Conservation (phyloP, 1,140 invertebrate genomes). For the Drosophila auraria region DNA sequence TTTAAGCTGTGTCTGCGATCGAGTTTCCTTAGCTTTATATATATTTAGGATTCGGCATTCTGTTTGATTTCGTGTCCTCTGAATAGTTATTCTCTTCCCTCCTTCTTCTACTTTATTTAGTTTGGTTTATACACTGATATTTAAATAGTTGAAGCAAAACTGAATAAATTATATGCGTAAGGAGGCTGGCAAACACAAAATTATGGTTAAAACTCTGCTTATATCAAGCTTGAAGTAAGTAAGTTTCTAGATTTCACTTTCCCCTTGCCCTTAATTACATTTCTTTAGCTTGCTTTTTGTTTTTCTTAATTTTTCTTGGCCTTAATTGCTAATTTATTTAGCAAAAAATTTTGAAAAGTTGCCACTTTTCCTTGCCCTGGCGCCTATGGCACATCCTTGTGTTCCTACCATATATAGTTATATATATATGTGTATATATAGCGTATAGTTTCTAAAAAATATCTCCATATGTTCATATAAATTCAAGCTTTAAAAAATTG, state of each 20-base stretch:
- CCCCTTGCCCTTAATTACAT: constrained; percentile 19
- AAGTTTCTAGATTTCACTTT: constrained; percentile 32
- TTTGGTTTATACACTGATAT: constrained; percentile 30
- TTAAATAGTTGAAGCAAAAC: constrained; percentile 37
- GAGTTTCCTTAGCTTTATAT: constrained; percentile 33
- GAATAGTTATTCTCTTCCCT: not conserved
- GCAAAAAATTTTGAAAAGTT: constrained; percentile 50
- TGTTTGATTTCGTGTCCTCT: constrained; percentile 42
- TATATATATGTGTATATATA: constrained; percentile 46
- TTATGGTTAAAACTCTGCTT: constrained; percentile 15
- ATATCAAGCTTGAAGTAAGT: constrained; percentile 23
- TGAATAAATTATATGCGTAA: constrained; percentile 18
- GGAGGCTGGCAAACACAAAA: constrained; percentile 35
- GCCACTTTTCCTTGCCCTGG: constrained; percentile 20
- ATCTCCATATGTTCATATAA: constrained; percentile 62
- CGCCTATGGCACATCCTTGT: constrained; percentile 76
- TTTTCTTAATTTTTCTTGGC: constrained; percentile 13
- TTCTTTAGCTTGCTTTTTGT: constrained; percentile 37
- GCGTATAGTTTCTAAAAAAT: constrained; percentile 80
- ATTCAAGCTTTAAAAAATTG: constrained; percentile 77
- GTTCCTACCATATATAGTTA: constrained; percentile 48
- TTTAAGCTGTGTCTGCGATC: constrained; percentile 23
- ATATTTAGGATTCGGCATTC: constrained; percentile 49
- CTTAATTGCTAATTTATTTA: constrained; percentile 72
- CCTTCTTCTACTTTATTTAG: not conserved